phyloP scores from a whole-genome alignment of 2,113 vertebrate genomes.

The Phasianus colchicus region DNA sequence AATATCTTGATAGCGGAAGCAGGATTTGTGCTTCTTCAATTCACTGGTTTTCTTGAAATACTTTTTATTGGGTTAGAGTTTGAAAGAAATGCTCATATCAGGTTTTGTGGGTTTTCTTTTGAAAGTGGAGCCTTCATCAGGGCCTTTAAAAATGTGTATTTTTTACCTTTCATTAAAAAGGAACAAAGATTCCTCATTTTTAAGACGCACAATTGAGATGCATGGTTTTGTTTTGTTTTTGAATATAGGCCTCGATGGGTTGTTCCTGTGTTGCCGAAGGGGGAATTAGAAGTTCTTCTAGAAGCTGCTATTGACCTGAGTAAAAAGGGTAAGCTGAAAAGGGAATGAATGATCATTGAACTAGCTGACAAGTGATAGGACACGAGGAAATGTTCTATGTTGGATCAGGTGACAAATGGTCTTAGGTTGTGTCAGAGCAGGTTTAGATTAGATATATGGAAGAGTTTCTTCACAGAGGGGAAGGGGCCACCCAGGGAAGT shows the following conservation, averaged over 20 bases:
- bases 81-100: neutral
- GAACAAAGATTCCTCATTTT: neutral
- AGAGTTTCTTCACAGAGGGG: neutral
- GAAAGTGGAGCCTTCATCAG: neutral
- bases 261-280: slow-evolving; percentile 99
- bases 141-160: neutral
- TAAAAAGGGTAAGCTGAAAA: slow-evolving; percentile 92
- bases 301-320: slow-evolving; percentile 99
- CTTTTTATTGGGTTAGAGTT: neutral
- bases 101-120: neutral
- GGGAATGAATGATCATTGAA: neutral
- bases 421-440: neutral
- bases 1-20: neutral
- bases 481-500: no score
- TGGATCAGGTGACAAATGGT: neutral
- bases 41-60: neutral
- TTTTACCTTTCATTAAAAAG: neutral
- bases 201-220: neutral
- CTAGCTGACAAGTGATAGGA: neutral
- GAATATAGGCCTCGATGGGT: slow-evolving; percentile 95
- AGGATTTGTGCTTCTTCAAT: neutral
- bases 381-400: neutral
- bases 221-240: slow-evolving; percentile 10
- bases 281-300: slow-evolving; percentile 99
- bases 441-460: neutral